Conservation (phyloP, 2,113 vertebrate species). For the Prinia subflava region DNA sequence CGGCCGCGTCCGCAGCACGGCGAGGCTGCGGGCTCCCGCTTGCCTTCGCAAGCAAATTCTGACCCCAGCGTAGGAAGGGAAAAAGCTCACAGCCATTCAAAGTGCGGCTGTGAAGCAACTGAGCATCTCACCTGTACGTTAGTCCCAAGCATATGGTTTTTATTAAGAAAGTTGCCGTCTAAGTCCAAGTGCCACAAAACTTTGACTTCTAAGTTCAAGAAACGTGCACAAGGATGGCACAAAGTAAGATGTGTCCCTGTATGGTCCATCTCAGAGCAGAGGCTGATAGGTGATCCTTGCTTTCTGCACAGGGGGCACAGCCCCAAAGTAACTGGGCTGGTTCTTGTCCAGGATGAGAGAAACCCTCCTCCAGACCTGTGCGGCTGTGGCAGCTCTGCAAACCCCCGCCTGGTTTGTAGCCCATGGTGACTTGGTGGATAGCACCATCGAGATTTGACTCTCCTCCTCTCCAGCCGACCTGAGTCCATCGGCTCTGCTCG, state of each 20-base stretch:
- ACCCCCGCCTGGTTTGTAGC: neutral
- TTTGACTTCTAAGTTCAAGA: neutral
- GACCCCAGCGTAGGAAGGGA: rapidly evolving
- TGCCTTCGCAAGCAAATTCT: neutral
- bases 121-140: neutral
- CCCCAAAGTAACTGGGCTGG: neutral
- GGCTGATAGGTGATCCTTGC: rapidly evolving
- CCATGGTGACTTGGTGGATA: neutral
- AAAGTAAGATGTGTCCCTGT: neutral
- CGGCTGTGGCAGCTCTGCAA: neutral
- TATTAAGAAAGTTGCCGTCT: neutral
- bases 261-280: neutral
- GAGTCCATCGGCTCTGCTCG: neutral
- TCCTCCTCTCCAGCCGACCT: neutral
- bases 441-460: neutral
- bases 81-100: neutral
- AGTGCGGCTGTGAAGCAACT: neutral
- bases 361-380: neutral
- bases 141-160: neutral
- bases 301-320: neutral
- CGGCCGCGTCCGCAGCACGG: neutral
- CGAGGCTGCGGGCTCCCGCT: neutral
- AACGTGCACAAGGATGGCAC: rapidly evolving
- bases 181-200: neutral
- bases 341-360: neutral